Conservation (phyloP, 1,140 invertebrate genomes). For the Mamestra configurata region DNA sequence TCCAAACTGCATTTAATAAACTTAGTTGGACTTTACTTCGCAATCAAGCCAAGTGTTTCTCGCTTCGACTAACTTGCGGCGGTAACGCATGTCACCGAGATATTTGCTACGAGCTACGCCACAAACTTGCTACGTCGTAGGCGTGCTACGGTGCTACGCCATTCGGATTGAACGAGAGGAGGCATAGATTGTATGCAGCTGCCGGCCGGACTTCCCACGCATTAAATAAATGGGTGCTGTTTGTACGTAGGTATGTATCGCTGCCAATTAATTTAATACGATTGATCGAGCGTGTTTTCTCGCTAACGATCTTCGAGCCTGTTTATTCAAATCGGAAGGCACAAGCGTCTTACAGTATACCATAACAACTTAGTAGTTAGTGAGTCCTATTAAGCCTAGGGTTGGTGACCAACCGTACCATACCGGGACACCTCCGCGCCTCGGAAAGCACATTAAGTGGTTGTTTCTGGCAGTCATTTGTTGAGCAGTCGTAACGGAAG, state of each 20-base stretch:
- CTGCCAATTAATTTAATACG: neutral
- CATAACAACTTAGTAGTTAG: too few species aligned
- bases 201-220: too few species aligned
- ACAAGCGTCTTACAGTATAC: neutral
- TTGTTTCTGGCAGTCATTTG: too few species aligned
- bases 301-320: neutral
- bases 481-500: too few species aligned
- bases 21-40: neutral
- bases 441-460: too few species aligned
- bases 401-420: too few species aligned
- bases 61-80: slow-evolving; percentile 1
- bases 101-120: slow-evolving; percentile 5
- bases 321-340: neutral
- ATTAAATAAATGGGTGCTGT: neutral
- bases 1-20: neutral
- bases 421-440: too few species aligned
- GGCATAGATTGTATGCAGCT: neutral
- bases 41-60: slow-evolving; percentile 13
- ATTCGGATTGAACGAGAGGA: neutral
- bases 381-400: too few species aligned
- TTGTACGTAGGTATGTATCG: neutral
- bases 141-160: slow-evolving; percentile 17
- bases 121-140: slow-evolving; percentile 14
- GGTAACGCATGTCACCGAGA: neutral
- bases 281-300: neutral